A percentile compares a stretch with the other conserved stretches of the same genome.
These are phyloP conservation scores for Syrphus vitripennis DNA, from an alignment of 2,888 invertebrate species.

Conservation along the genomic window DNA sequence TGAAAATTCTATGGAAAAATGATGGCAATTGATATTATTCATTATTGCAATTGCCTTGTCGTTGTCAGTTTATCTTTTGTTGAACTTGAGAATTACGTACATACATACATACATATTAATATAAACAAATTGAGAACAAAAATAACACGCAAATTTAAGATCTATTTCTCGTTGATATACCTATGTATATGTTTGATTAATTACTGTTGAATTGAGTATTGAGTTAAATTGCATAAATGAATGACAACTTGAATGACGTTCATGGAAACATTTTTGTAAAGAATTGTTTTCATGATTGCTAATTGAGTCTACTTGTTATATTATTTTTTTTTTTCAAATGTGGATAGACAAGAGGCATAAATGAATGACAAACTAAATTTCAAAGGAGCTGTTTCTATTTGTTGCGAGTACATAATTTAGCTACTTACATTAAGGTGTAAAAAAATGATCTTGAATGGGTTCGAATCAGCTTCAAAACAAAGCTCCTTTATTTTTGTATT, in stretches of 20 bases:
- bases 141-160: background rate
- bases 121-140: background rate
- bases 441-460: too few relatives aligned
- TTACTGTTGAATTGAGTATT: constrained; percentile 48
- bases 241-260: constrained; percentile 56
- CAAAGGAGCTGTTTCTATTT: background rate
- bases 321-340: background rate
- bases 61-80: background rate
- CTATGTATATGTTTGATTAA: constrained; percentile 51
- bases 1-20: background rate
- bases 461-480: too few relatives aligned
- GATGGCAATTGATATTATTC: background rate
- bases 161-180: constrained; percentile 1
- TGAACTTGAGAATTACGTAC: constrained; percentile 27
- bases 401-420: too few relatives aligned
- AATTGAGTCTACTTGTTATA: background rate
- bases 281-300: background rate
- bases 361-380: background rate
- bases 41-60: background rate
- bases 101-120: too few relatives aligned
- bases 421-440: too few relatives aligned
- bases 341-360: background rate
- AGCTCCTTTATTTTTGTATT: too few relatives aligned
- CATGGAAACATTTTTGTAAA: background rate
- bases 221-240: constrained; percentile 53